phyloP scores from a whole-genome alignment of 2,888 invertebrate species.

The Epinotia nisella region DNA sequence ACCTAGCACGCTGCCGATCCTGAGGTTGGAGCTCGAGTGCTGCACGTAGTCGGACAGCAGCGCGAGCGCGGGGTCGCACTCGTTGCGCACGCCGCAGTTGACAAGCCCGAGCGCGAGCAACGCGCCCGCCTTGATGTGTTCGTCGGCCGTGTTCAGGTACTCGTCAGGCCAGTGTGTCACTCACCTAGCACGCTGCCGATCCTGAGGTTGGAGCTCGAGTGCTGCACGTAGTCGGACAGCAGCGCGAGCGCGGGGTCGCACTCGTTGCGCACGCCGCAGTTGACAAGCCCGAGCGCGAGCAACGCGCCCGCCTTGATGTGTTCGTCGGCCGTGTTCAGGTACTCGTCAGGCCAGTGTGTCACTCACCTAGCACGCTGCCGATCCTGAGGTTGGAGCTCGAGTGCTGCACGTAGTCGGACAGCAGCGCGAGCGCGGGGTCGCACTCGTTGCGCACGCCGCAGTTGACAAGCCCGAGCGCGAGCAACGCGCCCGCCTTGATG shows the following conservation, averaged over 20 bases:
- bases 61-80: conserved; percentile 99
- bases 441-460: conserved; percentile 99
- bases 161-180: conserved; percentile 22
- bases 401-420: conserved; percentile 97
- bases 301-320: conserved; percentile 99
- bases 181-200: conserved; percentile 91
- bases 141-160: conserved; percentile 91
- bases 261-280: conserved; percentile 98
- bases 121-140: conserved; percentile 98
- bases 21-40: conserved; percentile 91
- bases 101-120: conserved; percentile 98
- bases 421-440: conserved; percentile 97
- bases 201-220: conserved; percentile 92
- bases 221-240: conserved; percentile 96
- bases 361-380: conserved; percentile 89
- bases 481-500: conserved; percentile 97
- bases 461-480: conserved; percentile 98
- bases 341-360: background rate
- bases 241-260: conserved; percentile 99
- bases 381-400: conserved; percentile 93
- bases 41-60: conserved; percentile 97
- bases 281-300: conserved; percentile 98
- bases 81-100: conserved; percentile 98
- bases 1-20: conserved; percentile 93
- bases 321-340: conserved; percentile 93